Conservation (phyloP, 2,888 invertebrate genomes). For the Cantharis nigra region DNA sequence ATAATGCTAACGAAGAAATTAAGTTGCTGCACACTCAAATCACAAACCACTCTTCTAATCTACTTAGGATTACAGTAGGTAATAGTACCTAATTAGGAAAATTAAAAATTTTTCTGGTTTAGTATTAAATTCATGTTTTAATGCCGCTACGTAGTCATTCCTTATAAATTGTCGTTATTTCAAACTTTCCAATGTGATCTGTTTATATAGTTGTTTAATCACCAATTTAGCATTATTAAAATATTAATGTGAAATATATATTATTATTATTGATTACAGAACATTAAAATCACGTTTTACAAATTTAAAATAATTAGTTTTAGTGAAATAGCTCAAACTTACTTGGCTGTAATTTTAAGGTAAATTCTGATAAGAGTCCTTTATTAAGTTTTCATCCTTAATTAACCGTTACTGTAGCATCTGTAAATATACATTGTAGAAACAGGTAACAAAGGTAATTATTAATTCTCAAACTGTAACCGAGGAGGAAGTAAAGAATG, state of each 20-base stretch:
- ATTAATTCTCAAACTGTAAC: neutral
- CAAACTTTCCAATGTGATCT: neutral
- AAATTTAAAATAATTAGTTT: neutral
- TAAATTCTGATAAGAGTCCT: neutral
- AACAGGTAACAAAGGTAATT: neutral
- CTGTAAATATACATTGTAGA: neutral
- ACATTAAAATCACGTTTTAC: neutral
- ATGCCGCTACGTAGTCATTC: neutral
- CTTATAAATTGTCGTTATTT: neutral
- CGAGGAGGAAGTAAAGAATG: neutral
- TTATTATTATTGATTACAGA: neutral
- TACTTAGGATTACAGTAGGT: neutral
- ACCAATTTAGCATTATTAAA: too few relatives aligned
- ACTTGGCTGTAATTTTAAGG: neutral
- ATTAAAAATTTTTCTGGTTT: neutral
- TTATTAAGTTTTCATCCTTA: neutral
- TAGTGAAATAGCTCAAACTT: neutral
- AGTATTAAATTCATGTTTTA: neutral
- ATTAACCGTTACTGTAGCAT: neutral
- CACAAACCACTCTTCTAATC: neutral
- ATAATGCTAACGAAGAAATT: neutral
- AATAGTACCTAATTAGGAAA: neutral
- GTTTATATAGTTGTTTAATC: neutral
- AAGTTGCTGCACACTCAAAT: neutral
- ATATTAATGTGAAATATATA: neutral